phyloP scores from a whole-genome alignment of 2,113 vertebrate species.

The Myotis yumanensis region DNA sequence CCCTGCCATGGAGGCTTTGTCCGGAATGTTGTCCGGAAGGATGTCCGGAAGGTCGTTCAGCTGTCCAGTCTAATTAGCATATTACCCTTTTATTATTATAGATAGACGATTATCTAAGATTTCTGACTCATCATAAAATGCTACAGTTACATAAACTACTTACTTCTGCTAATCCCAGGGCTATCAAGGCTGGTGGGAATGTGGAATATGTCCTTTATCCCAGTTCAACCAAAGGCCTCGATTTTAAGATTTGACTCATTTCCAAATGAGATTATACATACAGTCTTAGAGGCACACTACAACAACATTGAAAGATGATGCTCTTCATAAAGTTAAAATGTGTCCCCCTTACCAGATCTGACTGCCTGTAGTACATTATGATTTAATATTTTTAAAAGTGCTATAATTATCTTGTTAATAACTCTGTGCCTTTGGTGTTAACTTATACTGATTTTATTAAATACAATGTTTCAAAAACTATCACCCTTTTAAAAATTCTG shows the following conservation, averaged over 20 bases:
- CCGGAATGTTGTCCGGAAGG: no score
- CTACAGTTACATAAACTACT: background rate
- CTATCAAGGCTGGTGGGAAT: background rate
- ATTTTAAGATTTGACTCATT: background rate
- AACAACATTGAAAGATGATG: background rate
- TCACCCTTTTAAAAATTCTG: slow-evolving; percentile 33
- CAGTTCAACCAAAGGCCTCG: background rate
- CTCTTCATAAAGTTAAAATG: background rate
- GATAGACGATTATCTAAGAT: background rate
- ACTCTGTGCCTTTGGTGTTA: slow-evolving; percentile 14
- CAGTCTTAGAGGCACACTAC: background rate
- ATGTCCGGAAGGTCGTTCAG: rapidly evolving
- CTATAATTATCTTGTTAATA: slow-evolving; percentile 41
- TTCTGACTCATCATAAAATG: slow-evolving; percentile 17
- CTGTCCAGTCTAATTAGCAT: no score
- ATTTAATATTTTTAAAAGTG: slow-evolving; percentile 24
- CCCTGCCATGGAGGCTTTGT: no score
- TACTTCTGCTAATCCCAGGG: background rate
- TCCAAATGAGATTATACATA: background rate
- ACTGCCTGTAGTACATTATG: background rate
- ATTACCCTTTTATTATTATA: no score
- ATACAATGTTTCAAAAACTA: slow-evolving; percentile 3
- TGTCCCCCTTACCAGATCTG: background rate
- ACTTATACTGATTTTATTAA: slow-evolving; percentile 29
- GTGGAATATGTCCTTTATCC: background rate